phyloP scores from a whole-genome alignment of 2,797 vertebrate genomes.

The Poeciliopsis presidionis region DNA sequence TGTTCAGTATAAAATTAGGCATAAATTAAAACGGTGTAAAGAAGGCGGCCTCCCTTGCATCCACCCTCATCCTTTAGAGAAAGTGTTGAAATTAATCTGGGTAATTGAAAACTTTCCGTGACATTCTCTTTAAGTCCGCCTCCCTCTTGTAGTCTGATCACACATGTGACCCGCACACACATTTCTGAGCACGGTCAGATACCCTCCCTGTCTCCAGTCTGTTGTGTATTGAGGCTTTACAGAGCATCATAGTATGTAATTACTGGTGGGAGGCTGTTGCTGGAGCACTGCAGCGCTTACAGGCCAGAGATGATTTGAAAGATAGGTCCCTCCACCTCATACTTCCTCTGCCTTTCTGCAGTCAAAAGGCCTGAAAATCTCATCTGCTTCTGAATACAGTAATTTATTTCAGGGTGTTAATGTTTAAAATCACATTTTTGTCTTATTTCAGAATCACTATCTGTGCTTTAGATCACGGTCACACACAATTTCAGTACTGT shows the following conservation, averaged over 20 bases:
- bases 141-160: constrained; percentile 41
- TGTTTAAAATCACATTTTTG: not conserved
- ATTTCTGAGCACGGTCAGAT: constrained; percentile 30
- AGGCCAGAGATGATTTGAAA: constrained; percentile 48
- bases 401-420: not conserved
- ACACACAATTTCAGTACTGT: constrained; percentile 28
- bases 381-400: constrained; percentile 27
- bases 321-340: constrained; percentile 35
- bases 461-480: constrained; percentile 27
- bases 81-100: constrained; percentile 34
- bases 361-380: constrained; percentile 28
- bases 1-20: not conserved
- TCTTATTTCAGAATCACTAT: constrained; percentile 22
- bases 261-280: constrained; percentile 58
- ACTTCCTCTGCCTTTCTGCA: constrained; percentile 32
- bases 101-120: constrained; percentile 39
- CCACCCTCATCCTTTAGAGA: constrained; percentile 16
- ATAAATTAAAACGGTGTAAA: constrained; percentile 5
- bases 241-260: constrained; percentile 66
- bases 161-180: constrained; percentile 16
- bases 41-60: constrained; percentile 1
- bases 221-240: constrained; percentile 50
- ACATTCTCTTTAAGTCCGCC: constrained; percentile 43
- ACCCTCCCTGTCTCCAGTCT: constrained; percentile 31
- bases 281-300: constrained; percentile 47